These are phyloP conservation scores for Meloidogyne floridensis DNA, from an alignment of 1,140 invertebrate species.

Conservation along the genomic window DNA sequence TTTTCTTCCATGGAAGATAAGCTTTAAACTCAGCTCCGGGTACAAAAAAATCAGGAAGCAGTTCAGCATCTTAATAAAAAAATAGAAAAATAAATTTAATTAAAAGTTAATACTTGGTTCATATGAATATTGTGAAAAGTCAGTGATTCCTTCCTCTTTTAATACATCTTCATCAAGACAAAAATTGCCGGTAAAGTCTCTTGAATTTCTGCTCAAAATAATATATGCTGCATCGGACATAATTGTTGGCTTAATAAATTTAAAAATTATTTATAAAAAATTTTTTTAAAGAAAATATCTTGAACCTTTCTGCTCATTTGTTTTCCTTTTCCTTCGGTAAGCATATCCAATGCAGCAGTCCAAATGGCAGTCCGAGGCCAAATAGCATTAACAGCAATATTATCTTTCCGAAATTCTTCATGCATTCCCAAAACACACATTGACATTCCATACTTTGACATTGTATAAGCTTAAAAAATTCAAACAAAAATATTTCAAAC, in stretches of 20 bases:
- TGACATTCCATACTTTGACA: slow-evolving; percentile 97
- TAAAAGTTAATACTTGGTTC: slow-evolving; percentile 71
- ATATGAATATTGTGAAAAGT: slow-evolving; percentile 83
- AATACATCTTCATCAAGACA: slow-evolving; percentile 90
- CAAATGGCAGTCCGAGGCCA: slow-evolving; percentile 83
- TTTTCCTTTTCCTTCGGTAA: slow-evolving; percentile 74
- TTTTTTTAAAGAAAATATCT: no score
- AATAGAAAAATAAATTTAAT: slow-evolving; percentile 1
- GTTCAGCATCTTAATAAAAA: slow-evolving; percentile 49
- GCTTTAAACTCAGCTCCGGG: slow-evolving; percentile 69
- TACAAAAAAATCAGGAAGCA: slow-evolving; percentile 89
- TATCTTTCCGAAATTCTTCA: slow-evolving; percentile 80
- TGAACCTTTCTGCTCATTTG: slow-evolving; percentile 5
- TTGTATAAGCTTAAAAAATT: slow-evolving; percentile 79
- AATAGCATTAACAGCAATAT: slow-evolving; percentile 91
- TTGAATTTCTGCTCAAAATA: slow-evolving; percentile 74
- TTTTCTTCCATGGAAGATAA: neutral
- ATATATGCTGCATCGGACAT: slow-evolving; percentile 72
- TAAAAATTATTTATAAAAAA: no score
- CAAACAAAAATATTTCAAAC: neutral
- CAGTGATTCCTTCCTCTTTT: slow-evolving; percentile 77
- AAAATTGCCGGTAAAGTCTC: slow-evolving; percentile 83
- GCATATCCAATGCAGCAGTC: slow-evolving; percentile 95
- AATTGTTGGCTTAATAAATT: slow-evolving; percentile 77
- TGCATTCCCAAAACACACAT: slow-evolving; percentile 94